Evolutionary conservation across 1,140 invertebrate genomes (phyloP), one percentile per base, ranked within the genome.

Genomic region (Hylyphantes graminicola): DNA sequence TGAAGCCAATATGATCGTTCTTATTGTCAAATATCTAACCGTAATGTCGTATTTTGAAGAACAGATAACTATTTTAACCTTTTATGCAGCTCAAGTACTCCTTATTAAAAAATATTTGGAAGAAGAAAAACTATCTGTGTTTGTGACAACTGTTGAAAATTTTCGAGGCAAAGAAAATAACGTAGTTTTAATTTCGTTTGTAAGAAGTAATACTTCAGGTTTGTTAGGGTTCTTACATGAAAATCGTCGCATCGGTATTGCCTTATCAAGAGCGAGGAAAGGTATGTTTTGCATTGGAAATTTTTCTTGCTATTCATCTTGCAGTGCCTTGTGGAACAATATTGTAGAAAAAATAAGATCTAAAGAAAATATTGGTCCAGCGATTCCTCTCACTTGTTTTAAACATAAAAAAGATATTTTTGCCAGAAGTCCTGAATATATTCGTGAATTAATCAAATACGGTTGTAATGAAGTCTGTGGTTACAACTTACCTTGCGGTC

Each of bases 81-180:
- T 93, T 0, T 94, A 95, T 87, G 91, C 91, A 21, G 93, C 92
- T 4, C 94, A 91, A 86, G 85, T 89, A 83, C 17, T 17, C 11
- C 68, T 84, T 50, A 86, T 87, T 63, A 21, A 76, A 57, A 54
- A 67, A 75, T 85, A 35, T n/a, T 65, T 77, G 17, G 57, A n/a
- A 53, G 63, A 21, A 73, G 17, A 61, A 78, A 12, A 84, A 87
- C 17, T 75, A 89, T 65, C 61, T 55, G 59, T 87, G 6, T 17
- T 87, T 72, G 91, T 96, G n/a, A 92, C 92, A 53, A 92, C 93
- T 8, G 92, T 96, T 5, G 96, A 97, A 88, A 95, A 94, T 88
- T 96, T 92, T 88, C 95, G 96, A 91, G 95, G 96, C 0, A 94
- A 96, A 89, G 96, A 97, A 89, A 94, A 93, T 55, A 93, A 95